Conservation (phyloP, 2,113 vertebrate genomes). For the Anser cygnoides region DNA sequence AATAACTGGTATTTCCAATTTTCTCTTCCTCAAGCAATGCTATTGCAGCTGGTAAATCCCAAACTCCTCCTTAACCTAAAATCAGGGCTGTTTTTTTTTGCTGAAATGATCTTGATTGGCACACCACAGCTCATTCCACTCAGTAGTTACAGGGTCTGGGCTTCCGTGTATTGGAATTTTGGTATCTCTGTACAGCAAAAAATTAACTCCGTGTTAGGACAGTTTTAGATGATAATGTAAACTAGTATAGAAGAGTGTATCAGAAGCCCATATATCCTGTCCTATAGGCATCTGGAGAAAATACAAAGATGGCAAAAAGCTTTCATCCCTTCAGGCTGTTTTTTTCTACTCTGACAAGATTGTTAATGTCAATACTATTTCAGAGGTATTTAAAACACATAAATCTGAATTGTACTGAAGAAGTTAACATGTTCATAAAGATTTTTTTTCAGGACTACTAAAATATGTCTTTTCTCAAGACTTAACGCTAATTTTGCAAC, state of each 20-base stretch:
- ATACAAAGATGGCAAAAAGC: background rate
- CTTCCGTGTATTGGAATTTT: background rate
- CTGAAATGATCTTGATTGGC: background rate
- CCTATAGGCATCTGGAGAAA: background rate
- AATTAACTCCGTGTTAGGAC: background rate
- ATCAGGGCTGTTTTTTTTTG: fast-evolving
- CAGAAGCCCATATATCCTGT: background rate
- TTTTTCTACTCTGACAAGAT: background rate
- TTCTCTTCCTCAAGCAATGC: background rate
- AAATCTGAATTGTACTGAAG: background rate
- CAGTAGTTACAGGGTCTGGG: background rate
- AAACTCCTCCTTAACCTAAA: background rate
- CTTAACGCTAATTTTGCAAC: background rate
- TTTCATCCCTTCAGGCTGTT: background rate
- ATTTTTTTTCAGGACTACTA: background rate
- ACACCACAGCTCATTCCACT: background rate
- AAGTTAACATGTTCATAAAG: background rate
- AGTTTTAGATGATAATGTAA: background rate
- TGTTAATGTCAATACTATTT: background rate
- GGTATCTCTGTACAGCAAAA: background rate
- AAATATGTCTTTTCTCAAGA: background rate
- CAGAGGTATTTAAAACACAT: background rate
- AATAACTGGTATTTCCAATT: background rate
- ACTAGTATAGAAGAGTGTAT: background rate
- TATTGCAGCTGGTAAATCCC: background rate